phyloP scores from a whole-genome alignment of 2,797 vertebrate genomes.

The Euthynnus affinis region DNA sequence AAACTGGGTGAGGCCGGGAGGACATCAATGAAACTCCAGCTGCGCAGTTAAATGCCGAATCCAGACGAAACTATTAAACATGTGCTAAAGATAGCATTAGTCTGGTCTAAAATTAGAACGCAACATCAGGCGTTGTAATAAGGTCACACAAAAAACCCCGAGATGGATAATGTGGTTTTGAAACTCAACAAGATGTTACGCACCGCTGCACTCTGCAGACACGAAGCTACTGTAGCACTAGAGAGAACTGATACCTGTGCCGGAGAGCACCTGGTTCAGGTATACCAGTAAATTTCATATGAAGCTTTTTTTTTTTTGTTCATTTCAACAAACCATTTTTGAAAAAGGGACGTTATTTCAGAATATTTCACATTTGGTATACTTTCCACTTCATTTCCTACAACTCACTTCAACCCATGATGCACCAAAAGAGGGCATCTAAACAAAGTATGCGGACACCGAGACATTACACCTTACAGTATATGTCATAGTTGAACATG shows the following conservation, averaged over 20 bases:
- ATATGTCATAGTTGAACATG: too few species aligned
- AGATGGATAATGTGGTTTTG: conserved; percentile 3
- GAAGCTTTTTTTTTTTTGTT: too few species aligned
- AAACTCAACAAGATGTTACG: not conserved
- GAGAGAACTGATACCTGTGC: not conserved
- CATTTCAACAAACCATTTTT: too few species aligned
- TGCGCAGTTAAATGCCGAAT: not conserved
- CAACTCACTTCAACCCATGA: not conserved
- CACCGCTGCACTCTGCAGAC: conserved; percentile 3
- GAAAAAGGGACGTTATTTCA: too few species aligned
- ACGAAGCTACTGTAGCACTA: not conserved
- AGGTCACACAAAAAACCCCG: not conserved
- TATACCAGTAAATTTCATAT: not conserved
- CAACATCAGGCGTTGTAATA: not conserved
- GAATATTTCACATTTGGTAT: too few species aligned
- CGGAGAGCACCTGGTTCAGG: not conserved
- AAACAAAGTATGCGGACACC: not conserved
- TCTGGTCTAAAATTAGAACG: not conserved
- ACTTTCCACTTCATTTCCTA: not conserved
- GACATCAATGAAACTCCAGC: not conserved
- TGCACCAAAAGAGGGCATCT: not conserved
- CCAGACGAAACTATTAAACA: not conserved
- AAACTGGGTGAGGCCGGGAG: not conserved
- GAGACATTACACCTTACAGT: not conserved
- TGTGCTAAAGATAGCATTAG: not conserved